A percentile compares a stretch with the other conserved stretches of the same genome.
These are phyloP conservation scores for Sarcophaga subvicina DNA, from an alignment of 2,888 invertebrate genomes.

Conservation along the genomic window DNA sequence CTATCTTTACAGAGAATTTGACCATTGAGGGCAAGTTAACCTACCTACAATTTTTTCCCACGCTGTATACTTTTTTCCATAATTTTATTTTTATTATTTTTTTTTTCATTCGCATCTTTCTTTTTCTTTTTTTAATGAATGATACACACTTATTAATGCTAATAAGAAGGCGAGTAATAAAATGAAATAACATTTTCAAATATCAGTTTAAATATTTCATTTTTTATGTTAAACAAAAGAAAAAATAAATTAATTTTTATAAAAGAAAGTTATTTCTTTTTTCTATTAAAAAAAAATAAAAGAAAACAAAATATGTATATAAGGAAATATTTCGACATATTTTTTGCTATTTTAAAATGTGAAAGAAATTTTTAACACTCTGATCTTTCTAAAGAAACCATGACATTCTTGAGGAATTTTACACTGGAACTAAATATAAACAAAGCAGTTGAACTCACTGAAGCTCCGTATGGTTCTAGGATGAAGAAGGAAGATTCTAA, in stretches of 20 bases:
- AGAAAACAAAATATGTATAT: slow-evolving; percentile 5
- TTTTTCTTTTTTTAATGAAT: background rate
- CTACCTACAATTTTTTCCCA: too few species aligned
- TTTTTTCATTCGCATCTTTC: background rate
- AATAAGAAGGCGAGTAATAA: background rate
- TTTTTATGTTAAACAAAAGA: slow-evolving; percentile 1
- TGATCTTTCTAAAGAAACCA: too few species aligned
- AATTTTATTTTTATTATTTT: too few species aligned
- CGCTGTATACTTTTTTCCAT: too few species aligned
- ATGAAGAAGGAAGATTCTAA: too few species aligned
- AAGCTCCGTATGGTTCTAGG: too few species aligned
- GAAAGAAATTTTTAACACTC: background rate
- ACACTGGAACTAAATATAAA: too few species aligned
- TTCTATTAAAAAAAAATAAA: slow-evolving; percentile 6
- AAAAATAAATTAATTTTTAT: slow-evolving; percentile 35
- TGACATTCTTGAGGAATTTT: too few species aligned
- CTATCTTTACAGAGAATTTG: too few species aligned
- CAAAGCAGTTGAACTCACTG: too few species aligned
- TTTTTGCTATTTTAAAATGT: background rate
- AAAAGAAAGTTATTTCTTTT: slow-evolving; percentile 47
- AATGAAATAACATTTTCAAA: slow-evolving; percentile 28
- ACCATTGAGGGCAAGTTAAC: too few species aligned
- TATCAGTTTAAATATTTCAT: slow-evolving; percentile 11
- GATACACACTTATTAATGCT: slow-evolving; percentile 11
- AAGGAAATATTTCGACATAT: background rate